Evolutionary conservation across 2,888 invertebrate genomes (phyloP).

Genomic region (Girardia tigrina): DNA sequence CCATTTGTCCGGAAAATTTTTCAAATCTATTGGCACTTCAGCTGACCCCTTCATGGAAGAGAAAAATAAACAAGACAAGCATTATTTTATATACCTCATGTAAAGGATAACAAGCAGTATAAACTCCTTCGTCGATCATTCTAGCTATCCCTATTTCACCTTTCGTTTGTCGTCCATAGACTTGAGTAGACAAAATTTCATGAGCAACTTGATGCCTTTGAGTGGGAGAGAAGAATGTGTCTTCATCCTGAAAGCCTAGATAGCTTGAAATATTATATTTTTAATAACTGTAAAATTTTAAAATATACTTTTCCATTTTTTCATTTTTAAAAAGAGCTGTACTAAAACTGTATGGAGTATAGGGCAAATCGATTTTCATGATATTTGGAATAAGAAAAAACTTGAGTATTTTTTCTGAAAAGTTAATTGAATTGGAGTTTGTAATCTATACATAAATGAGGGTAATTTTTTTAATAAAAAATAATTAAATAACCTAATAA

Average conservation of each 20-base stretch:
- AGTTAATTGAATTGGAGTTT: too few relatives aligned
- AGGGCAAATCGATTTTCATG: conserved; percentile 13
- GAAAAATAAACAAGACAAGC: too few relatives aligned
- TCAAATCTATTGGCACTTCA: not conserved
- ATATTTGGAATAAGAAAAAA: not conserved
- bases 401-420: not conserved
- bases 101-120: conserved; percentile 54
- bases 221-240: conserved; percentile 53
- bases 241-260: conserved; percentile 52
- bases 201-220: conserved; percentile 53
- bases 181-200: conserved; percentile 53
- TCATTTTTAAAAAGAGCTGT: not conserved
- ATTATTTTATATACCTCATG: conserved; percentile 51
- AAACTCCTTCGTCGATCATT: conserved; percentile 53
- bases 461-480: too few relatives aligned
- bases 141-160: conserved; percentile 55
- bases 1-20: conserved; percentile 39
- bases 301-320: not conserved
- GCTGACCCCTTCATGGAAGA: too few relatives aligned
- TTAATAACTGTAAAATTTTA: not conserved
- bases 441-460: too few relatives aligned
- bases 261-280: conserved; percentile 47
- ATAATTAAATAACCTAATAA: too few relatives aligned
- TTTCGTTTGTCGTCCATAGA: conserved; percentile 53
- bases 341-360: not conserved